phyloP scores from a whole-genome alignment of 2,888 invertebrate genomes.

The Standfussiana lucernea region DNA sequence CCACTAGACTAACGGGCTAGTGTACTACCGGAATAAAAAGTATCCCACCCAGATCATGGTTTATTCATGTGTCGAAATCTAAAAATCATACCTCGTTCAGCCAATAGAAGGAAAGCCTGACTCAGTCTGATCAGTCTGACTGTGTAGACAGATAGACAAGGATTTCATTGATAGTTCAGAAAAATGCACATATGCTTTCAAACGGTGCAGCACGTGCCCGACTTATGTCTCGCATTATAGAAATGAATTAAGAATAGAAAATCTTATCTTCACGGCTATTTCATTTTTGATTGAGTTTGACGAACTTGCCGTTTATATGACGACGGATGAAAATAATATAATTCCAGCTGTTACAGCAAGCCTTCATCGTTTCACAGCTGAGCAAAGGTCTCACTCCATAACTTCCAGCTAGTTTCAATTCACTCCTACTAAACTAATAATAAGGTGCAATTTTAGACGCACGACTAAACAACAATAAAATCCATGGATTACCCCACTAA shows the following conservation, averaged over 20 bases:
- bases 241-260: conserved; percentile 23
- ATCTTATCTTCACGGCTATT: conserved; percentile 59
- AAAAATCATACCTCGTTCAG: not conserved
- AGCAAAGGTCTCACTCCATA: not conserved
- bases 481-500: not conserved
- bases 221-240: conserved; percentile 12
- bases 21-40: no score
- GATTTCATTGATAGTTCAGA: not conserved
- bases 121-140: no score
- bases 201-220: conserved; percentile 14
- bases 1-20: no score
- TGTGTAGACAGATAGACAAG: not conserved
- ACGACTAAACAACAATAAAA: not conserved
- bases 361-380: not conserved
- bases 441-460: not conserved
- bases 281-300: conserved; percentile 29
- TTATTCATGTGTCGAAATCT: not conserved
- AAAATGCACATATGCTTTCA: conserved; percentile 9
- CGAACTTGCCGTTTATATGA: not conserved
- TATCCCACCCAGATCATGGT: no score
- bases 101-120: no score
- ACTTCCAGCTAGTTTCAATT: not conserved
- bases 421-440: not conserved
- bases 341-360: not conserved
- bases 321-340: not conserved